These are phyloP conservation scores for Xenopus borealis DNA, from an alignment of 2,113 vertebrate species.

Conservation along the genomic window DNA sequence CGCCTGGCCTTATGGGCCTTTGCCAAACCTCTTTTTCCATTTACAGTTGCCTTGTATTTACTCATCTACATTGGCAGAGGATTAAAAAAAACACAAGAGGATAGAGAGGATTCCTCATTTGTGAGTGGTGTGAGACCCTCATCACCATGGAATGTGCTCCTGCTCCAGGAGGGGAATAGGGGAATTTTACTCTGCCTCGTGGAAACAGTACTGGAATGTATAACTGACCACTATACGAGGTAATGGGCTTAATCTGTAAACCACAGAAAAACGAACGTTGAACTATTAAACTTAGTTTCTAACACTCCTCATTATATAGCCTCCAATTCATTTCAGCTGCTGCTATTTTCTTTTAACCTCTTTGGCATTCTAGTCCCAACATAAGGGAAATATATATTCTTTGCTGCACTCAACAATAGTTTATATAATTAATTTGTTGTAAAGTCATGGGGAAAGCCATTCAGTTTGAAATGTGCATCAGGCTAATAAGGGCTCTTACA, in stretches of 20 bases:
- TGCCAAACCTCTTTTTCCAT: slow-evolving; percentile 36
- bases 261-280: slow-evolving; percentile 12
- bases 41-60: slow-evolving; percentile 24
- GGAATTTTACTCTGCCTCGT: slow-evolving; percentile 33
- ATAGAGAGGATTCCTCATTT: slow-evolving; percentile 35
- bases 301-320: not conserved
- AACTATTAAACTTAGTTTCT: not conserved
- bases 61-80: slow-evolving; percentile 34
- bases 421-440: too few relatives aligned
- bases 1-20: not conserved
- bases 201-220: slow-evolving; percentile 25
- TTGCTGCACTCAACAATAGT: too few relatives aligned
- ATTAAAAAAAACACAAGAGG: slow-evolving; percentile 30
- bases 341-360: too few relatives aligned
- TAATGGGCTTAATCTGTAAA: slow-evolving; percentile 18
- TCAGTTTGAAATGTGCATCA: too few relatives aligned
- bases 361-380: too few relatives aligned
- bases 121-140: slow-evolving; percentile 37
- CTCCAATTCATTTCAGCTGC: too few relatives aligned
- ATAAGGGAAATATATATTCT: too few relatives aligned
- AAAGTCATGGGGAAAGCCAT: too few relatives aligned
- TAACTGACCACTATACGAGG: slow-evolving; percentile 19
- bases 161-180: slow-evolving; percentile 37
- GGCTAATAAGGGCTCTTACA: too few relatives aligned
- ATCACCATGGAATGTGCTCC: slow-evolving; percentile 35